Evolutionary conservation across 1,140 invertebrate species (phyloP).

Genomic region (Bombus cullumanus): DNA sequence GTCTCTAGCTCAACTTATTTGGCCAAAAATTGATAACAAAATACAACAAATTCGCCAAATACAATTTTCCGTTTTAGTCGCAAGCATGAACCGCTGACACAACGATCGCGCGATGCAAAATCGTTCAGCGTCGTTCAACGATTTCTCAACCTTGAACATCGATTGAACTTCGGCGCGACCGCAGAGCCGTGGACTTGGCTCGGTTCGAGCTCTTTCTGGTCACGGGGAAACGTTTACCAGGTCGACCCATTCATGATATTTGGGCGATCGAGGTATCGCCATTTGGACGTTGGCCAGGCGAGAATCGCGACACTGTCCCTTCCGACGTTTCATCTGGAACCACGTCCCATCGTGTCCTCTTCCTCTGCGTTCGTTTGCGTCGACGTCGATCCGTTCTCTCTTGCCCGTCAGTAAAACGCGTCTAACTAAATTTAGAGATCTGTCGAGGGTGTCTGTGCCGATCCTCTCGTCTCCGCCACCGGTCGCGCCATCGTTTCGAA

Average conservation of each 20-base stretch:
- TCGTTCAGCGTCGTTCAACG: background rate
- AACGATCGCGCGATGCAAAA: background rate
- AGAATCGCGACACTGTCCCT: conserved; percentile 68
- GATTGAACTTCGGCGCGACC: background rate
- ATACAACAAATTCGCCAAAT: accelerated
- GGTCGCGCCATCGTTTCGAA: background rate
- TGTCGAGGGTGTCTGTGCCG: conserved; percentile 17
- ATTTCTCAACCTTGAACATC: conserved; percentile 1
- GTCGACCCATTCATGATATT: conserved; percentile 60
- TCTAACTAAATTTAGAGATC: conserved; percentile 70
- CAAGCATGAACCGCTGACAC: background rate
- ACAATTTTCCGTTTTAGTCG: too few species aligned
- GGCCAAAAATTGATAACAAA: too few species aligned
- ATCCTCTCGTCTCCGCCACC: background rate
- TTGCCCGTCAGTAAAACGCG: conserved; percentile 55
- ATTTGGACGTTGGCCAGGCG: conserved; percentile 65
- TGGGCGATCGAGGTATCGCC: conserved; percentile 25
- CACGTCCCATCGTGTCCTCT: conserved; percentile 12
- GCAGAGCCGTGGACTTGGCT: conserved; percentile 37
- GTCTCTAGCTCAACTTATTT: too few species aligned
- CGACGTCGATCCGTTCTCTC: conserved; percentile 25
- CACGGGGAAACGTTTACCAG: conserved; percentile 36
- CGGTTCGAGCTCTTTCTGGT: background rate
- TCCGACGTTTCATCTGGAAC: conserved; percentile 59
- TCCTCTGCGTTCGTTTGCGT: conserved; percentile 17